A percentile compares a stretch with the other conserved stretches of the same genome.
Conservation (phyloP, 2,113 vertebrate genomes). For the Sialia sialis region DNA sequence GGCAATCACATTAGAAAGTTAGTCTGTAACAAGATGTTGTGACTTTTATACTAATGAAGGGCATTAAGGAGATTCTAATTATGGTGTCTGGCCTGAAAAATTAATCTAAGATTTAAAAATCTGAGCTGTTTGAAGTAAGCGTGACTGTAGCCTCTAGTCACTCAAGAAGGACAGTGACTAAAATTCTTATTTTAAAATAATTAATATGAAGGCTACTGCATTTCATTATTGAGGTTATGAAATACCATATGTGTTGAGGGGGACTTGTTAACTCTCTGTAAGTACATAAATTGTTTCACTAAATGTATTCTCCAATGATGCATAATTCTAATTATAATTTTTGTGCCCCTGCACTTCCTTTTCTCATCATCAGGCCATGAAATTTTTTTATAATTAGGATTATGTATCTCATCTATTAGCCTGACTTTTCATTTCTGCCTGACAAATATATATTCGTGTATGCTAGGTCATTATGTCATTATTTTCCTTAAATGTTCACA, state of each 20-base stretch:
- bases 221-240: not conserved
- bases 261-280: not conserved
- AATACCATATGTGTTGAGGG: not conserved
- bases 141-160: not conserved
- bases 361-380: not conserved
- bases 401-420: not conserved
- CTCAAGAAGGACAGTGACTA: not conserved
- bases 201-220: not conserved
- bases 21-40: not conserved
- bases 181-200: not conserved
- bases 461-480: not conserved
- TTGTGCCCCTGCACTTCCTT: not conserved
- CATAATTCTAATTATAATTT: not conserved
- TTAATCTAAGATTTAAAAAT: slow-evolving; percentile 38
- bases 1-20: not conserved
- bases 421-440: not conserved
- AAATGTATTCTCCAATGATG: not conserved
- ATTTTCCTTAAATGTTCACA: not conserved
- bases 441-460: not conserved
- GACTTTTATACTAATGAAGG: slow-evolving; percentile 25
- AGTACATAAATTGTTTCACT: not conserved
- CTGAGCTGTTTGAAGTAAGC: not conserved
- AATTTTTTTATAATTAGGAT: not conserved
- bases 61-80: slow-evolving; percentile 29
- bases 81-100: not conserved